phyloP scores from a whole-genome alignment of 1,140 invertebrate species.

The Grapholita molesta region DNA sequence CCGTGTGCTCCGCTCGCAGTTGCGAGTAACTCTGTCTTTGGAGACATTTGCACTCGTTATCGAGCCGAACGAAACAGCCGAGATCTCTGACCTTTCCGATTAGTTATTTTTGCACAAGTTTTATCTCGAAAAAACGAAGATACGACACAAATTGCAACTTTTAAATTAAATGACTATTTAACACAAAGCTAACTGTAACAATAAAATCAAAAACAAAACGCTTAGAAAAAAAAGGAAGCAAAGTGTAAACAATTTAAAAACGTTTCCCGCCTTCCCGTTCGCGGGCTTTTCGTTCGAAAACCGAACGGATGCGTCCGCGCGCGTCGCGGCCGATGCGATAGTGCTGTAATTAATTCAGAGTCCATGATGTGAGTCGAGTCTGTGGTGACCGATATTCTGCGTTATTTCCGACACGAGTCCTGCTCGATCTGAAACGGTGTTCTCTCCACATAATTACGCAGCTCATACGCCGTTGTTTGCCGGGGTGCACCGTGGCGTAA shows the following conservation, averaged over 20 bases:
- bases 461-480: constrained; percentile 30
- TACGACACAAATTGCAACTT: background rate
- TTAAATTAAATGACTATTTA: background rate
- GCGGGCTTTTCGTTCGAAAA: constrained; percentile 29
- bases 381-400: constrained; percentile 73
- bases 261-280: constrained; percentile 41
- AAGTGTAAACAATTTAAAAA: constrained; percentile 28
- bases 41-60: constrained; percentile 68
- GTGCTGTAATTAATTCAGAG: constrained; percentile 70
- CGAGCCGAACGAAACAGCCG: constrained; percentile 29
- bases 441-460: background rate
- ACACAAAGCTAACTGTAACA: background rate
- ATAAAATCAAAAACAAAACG: background rate
- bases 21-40: constrained; percentile 37
- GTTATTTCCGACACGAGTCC: constrained; percentile 55
- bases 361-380: constrained; percentile 60
- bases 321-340: constrained; percentile 60
- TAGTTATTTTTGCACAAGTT: constrained; percentile 12
- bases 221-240: constrained; percentile 26
- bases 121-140: background rate
- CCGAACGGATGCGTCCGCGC: constrained; percentile 66
- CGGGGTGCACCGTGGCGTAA: constrained; percentile 59
- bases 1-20: constrained; percentile 15
- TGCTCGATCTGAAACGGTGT: background rate
- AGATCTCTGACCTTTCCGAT: constrained; percentile 12